Percentiles rank a stretch among this genome's conserved stretches.
These are phyloP conservation scores for Bos javanicus DNA, from an alignment of 2,113 vertebrate species.

Conservation along the genomic window DNA sequence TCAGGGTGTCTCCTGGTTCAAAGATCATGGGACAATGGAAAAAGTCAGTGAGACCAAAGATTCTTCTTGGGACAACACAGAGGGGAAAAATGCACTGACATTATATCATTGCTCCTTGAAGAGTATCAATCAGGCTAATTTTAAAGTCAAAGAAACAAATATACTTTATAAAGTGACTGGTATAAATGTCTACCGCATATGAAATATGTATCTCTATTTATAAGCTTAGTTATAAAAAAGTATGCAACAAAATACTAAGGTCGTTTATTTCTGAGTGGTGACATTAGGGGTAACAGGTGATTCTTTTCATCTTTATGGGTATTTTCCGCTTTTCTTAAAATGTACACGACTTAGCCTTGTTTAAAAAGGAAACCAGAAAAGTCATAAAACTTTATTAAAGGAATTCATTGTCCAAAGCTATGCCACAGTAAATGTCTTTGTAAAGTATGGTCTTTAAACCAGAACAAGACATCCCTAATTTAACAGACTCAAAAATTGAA, in stretches of 20 bases:
- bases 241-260: neutral
- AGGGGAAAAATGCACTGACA: neutral
- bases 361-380: neutral
- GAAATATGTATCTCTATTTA: neutral
- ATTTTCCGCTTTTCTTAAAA: constrained; percentile 6
- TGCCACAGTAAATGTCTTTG: neutral
- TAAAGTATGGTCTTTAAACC: neutral
- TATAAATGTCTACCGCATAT: neutral
- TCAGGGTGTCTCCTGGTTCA: neutral
- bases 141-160: neutral
- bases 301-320: neutral
- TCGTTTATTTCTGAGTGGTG: neutral
- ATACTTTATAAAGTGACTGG: neutral
- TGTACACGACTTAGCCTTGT: neutral
- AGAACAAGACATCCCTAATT: neutral
- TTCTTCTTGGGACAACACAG: neutral
- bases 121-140: neutral
- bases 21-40: neutral
- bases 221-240: neutral
- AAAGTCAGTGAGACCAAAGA: neutral
- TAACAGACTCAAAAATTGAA: neutral
- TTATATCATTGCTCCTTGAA: neutral
- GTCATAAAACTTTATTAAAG: neutral
- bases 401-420: neutral
- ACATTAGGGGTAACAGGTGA: neutral